A percentile compares a stretch with the other conserved stretches of the same genome.
Conservation (phyloP, 2,888 invertebrate genomes). For the Stegana nigrithorax region DNA sequence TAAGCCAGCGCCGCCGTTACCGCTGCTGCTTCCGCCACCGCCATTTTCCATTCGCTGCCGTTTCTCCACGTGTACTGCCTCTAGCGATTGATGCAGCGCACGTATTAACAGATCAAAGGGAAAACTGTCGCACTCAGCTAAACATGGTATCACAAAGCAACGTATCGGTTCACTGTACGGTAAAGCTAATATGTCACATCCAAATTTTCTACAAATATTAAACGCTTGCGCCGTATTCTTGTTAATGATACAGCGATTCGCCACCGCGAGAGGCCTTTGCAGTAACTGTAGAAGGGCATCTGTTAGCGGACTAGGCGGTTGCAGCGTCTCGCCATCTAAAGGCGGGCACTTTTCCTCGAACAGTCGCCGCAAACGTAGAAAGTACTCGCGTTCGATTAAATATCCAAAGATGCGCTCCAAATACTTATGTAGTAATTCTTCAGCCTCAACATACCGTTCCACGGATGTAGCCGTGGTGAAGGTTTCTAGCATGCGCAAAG, state of each 20-base stretch:
- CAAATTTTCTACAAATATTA: slow-evolving; percentile 69
- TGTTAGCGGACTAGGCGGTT: slow-evolving; percentile 79
- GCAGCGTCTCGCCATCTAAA: slow-evolving; percentile 75
- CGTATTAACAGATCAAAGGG: slow-evolving; percentile 71
- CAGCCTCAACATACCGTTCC: slow-evolving; percentile 61
- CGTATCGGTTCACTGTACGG: slow-evolving; percentile 77
- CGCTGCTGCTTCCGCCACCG: not conserved
- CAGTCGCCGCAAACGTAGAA: slow-evolving; percentile 77
- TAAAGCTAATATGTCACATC: slow-evolving; percentile 76
- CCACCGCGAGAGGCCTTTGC: slow-evolving; percentile 78
- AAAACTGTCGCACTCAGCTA: slow-evolving; percentile 71
- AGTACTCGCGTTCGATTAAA: slow-evolving; percentile 72
- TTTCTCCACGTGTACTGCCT: slow-evolving; percentile 22
- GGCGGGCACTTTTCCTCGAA: slow-evolving; percentile 79
- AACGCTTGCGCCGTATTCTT: slow-evolving; percentile 39
- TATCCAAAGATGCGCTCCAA: slow-evolving; percentile 64
- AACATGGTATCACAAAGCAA: slow-evolving; percentile 77
- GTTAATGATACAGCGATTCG: slow-evolving; percentile 46
- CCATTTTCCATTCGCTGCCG: slow-evolving; percentile 40
- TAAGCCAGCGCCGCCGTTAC: too few relatives aligned
- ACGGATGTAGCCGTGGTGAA: slow-evolving; percentile 73
- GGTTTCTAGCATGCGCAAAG: slow-evolving; percentile 82
- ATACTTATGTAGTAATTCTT: slow-evolving; percentile 56
- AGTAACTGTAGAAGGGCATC: slow-evolving; percentile 82
- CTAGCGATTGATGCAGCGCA: slow-evolving; percentile 63